Evolutionary conservation across 1,140 invertebrate species (phyloP), one percentile per base, ranked within the genome.

Genomic region (Drosophila tristis): DNA sequence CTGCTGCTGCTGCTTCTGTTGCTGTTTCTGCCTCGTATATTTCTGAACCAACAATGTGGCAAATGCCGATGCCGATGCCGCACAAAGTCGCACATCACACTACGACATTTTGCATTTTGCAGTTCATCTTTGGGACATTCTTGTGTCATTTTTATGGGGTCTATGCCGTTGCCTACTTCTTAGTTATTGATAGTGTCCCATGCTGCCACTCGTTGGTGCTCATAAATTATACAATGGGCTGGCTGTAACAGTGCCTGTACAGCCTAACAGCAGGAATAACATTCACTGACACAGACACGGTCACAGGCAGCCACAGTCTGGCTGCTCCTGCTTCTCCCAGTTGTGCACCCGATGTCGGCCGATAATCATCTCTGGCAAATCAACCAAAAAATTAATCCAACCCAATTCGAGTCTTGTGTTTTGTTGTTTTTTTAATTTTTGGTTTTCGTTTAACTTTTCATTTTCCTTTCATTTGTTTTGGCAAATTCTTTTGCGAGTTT

Each of bases 401-500:
- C 5, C 4, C 23, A 4, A 25, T 13, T 2, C 31, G 4, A 11
- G 3, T 11, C 31, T 57, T 26, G 7, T 5, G 20, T 26, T 54
- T 51, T 16, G n/a, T 16, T 16, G 16, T 16, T 55, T 57, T 58
- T 11, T 25, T 20, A 50, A 47, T 47, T 29, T 35, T 49, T 15
- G 8, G 13, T 16, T 56, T 49, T 43, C 31, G 25, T 16, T 60
- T 51, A n/a, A 42, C 23, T 50, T 2, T 29, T 61, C 29, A 9
- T 51, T 39, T 13, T 31, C 49, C 55, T 8, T 44, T 25, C 11
- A 11, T 31, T 64, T 68, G 20, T 53, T 56, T 74, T 86, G 72
- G 80, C 80, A 85, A 85, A 85, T 85, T 81, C 55, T 61, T 47
- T 54, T 67, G 58, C 68, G 66, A 80, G 59, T 23, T 26, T 45